A percentile compares a stretch with the other conserved stretches of the same genome.
Evolutionary conservation across 2,888 invertebrate genomes (phyloP).

Genomic region (Liposcelis brunnea): DNA sequence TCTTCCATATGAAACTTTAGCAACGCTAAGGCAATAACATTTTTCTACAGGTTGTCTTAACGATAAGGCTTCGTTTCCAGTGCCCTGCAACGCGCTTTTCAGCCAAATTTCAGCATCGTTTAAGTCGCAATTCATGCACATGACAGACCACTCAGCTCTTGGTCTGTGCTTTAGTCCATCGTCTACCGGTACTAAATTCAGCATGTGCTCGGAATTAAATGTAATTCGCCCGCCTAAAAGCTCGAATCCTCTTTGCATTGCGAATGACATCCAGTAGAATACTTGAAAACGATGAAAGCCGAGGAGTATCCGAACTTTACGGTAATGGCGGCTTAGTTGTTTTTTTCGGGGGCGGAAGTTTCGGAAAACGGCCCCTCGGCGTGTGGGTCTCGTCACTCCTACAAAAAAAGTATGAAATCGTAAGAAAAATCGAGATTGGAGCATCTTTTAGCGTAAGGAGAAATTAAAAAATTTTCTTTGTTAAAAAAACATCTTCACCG

Average conservation of each 20-base stretch:
- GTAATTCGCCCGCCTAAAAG: conserved; percentile 64
- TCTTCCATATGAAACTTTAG: conserved; percentile 77
- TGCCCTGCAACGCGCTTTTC: conserved; percentile 48
- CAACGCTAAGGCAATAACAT: conserved; percentile 75
- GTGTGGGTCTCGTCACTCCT: conserved; percentile 79
- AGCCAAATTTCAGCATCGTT: conserved; percentile 86
- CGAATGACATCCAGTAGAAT: conserved; percentile 96
- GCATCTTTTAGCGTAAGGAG: no score
- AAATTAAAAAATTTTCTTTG: no score
- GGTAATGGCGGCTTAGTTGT: conserved; percentile 83
- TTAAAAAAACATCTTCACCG: no score
- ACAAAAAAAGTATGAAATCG: no score
- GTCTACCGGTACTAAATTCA: conserved; percentile 51
- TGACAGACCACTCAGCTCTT: conserved; percentile 76
- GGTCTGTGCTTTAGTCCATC: conserved; percentile 75
- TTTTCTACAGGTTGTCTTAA: conserved; percentile 46
- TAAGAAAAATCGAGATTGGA: no score
- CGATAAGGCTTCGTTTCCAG: conserved; percentile 18
- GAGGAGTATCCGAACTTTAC: conserved; percentile 68
- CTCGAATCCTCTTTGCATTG: conserved; percentile 83
- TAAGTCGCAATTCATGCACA: conserved; percentile 86
- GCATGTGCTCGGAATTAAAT: conserved; percentile 60
- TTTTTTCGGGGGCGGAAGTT: conserved; percentile 71
- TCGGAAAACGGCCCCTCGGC: conserved; percentile 75
- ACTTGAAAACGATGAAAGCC: conserved; percentile 59